Evolutionary conservation across 2,797 vertebrate species (phyloP).

Genomic region (Sebastes matsubarae): DNA sequence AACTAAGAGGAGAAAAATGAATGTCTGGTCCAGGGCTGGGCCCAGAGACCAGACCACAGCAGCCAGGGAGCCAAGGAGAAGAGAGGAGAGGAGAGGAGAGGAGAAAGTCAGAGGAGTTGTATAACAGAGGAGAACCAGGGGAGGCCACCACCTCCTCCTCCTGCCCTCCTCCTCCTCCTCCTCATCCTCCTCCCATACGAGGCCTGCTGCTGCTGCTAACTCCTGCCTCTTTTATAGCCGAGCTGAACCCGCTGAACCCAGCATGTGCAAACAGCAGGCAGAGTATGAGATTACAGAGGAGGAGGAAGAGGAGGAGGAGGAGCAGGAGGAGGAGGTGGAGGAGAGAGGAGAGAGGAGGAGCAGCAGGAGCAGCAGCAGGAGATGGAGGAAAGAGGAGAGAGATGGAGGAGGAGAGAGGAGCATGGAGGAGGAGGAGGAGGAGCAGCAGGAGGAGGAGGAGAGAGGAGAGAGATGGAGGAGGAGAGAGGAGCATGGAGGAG

Average conservation of each 20-base stretch:
- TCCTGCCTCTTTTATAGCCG: conserved; percentile 68
- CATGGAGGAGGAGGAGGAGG: too few species aligned
- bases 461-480: not conserved
- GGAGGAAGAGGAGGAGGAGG: not conserved
- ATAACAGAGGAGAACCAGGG: conserved; percentile 41
- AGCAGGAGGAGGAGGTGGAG: not conserved
- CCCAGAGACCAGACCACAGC: conserved; percentile 65
- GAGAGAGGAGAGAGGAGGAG: not conserved
- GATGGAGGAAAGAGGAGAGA: too few species aligned
- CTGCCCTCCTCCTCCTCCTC: conserved; percentile 23
- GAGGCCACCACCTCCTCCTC: conserved; percentile 23
- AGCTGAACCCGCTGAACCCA: conserved; percentile 75
- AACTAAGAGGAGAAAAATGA: conserved; percentile 83
- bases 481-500: too few species aligned
- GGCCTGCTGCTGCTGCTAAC: conserved; percentile 35
- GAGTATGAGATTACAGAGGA: not conserved
- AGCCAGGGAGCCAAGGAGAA: conserved; percentile 11
- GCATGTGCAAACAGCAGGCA: conserved; percentile 62
- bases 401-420: too few species aligned
- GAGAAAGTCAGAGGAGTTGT: conserved; percentile 3
- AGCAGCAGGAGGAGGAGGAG: not conserved
- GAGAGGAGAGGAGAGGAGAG: not conserved
- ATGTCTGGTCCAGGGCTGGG: conserved; percentile 73
- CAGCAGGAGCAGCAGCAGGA: too few species aligned
- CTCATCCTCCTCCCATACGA: conserved; percentile 38